phyloP scores from a whole-genome alignment of 2,797 vertebrate genomes.

The Myripristis murdjan region DNA sequence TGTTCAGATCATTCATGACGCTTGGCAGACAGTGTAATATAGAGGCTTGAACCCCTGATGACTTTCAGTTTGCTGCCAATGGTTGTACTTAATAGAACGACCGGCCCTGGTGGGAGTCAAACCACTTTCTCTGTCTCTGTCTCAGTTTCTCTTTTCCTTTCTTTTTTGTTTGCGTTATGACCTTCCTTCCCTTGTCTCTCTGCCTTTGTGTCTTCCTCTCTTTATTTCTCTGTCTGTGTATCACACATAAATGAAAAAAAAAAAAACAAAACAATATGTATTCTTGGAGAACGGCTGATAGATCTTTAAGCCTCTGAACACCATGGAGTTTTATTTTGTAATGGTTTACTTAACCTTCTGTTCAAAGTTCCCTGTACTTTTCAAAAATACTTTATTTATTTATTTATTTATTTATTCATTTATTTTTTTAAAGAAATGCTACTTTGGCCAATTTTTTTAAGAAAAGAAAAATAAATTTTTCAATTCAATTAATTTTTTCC shows the following conservation, averaged over 20 bases:
- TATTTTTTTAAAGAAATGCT: no score
- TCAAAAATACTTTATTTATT: no score
- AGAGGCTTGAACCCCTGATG: constrained; percentile 36
- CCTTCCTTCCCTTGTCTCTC: constrained; percentile 5
- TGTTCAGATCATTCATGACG: constrained; percentile 8
- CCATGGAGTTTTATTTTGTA: no score
- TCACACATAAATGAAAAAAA: no score
- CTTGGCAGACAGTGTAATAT: constrained; percentile 9
- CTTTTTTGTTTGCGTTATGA: constrained; percentile 20
- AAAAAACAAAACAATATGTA: background rate
- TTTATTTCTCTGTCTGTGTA: background rate
- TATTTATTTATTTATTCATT: no score
- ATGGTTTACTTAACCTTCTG: no score
- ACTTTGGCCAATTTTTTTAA: no score
- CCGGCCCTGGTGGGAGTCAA: background rate
- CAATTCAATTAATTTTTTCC: no score
- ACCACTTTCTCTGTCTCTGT: constrained; percentile 20
- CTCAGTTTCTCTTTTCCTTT: constrained; percentile 1
- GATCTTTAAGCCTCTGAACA: no score
- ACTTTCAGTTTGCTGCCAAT: constrained; percentile 23
- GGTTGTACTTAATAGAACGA: constrained; percentile 17
- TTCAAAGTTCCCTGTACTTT: no score
- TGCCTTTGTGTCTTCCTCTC: constrained; percentile 15
- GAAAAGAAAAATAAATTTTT: no score
- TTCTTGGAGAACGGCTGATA: constrained; percentile 14